A percentile compares a stretch with the other conserved stretches of the same genome.
These are phyloP conservation scores for Tortrix viridana DNA, from an alignment of 2,888 invertebrate genomes.

Conservation along the genomic window DNA sequence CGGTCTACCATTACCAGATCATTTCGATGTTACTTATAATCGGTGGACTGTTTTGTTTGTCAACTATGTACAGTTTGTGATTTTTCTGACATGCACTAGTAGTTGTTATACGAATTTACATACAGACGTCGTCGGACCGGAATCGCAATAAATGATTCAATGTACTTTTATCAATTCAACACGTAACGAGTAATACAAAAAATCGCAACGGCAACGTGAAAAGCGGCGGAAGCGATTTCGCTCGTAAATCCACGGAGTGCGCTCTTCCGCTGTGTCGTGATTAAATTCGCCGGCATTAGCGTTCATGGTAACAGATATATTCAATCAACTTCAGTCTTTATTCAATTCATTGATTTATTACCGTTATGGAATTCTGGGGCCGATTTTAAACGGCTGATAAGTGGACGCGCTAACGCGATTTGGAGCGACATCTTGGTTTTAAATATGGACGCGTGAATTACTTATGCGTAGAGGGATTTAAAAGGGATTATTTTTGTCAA, in stretches of 20 bases:
- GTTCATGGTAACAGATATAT: slow-evolving; percentile 65
- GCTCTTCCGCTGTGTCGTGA: slow-evolving; percentile 60
- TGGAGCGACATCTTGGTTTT: slow-evolving; percentile 6
- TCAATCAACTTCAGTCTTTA: slow-evolving; percentile 59
- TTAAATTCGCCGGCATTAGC: slow-evolving; percentile 70
- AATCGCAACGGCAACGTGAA: slow-evolving; percentile 47
- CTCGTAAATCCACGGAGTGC: slow-evolving; percentile 65
- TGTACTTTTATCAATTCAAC: slow-evolving; percentile 36
- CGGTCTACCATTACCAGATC: too few relatives aligned
- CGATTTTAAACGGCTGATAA: slow-evolving; percentile 14
- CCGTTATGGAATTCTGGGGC: slow-evolving; percentile 35
- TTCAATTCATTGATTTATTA: slow-evolving; percentile 57
- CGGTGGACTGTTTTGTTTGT: too few relatives aligned
- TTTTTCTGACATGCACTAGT: background rate
- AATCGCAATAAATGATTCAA: slow-evolving; percentile 31
- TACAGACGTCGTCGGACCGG: slow-evolving; percentile 4
- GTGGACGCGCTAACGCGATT: slow-evolving; percentile 16
- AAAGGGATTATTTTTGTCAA: too few relatives aligned
- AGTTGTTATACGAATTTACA: background rate
- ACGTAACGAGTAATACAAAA: slow-evolving; percentile 38
- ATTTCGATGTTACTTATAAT: too few relatives aligned
- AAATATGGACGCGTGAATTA: too few relatives aligned
- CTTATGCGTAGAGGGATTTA: too few relatives aligned
- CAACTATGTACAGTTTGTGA: too few relatives aligned
- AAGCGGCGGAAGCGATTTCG: slow-evolving; percentile 65